A percentile compares a stretch with the other conserved stretches of the same genome.
phyloP scores from a whole-genome alignment of 2,113 vertebrate genomes.

The Isurus oxyrinchus region DNA sequence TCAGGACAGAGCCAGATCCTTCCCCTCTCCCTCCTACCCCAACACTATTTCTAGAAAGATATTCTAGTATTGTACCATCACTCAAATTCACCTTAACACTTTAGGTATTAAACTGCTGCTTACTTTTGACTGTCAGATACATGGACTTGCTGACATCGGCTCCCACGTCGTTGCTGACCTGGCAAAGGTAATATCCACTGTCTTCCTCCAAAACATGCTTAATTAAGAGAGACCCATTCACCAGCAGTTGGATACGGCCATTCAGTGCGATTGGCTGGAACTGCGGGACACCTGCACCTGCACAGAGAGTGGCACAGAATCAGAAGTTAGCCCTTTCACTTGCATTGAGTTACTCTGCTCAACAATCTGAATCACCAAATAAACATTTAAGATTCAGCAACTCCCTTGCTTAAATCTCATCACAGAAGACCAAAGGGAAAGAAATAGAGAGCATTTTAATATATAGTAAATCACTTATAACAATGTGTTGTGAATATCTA shows the following conservation, averaged over 20 bases:
- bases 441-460: not conserved
- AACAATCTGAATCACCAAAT: not conserved
- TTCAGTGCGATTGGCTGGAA: slow-evolving; percentile 92
- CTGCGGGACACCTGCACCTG: slow-evolving; percentile 92
- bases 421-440: not conserved
- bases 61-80: not conserved
- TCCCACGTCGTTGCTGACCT: slow-evolving; percentile 99
- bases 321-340: not conserved
- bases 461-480: not conserved
- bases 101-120: slow-evolving; percentile 49
- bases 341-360: not conserved
- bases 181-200: slow-evolving; percentile 98
- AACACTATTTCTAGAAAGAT: not conserved
- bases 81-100: not conserved
- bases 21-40: not conserved
- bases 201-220: slow-evolving; percentile 96
- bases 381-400: not conserved
- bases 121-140: slow-evolving; percentile 99
- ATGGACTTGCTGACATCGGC: slow-evolving; percentile 99
- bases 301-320: not conserved
- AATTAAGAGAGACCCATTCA: slow-evolving; percentile 88
- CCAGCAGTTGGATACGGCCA: slow-evolving; percentile 87
- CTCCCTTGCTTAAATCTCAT: not conserved
- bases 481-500: not conserved
- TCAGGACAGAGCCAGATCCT: not conserved